A percentile compares a stretch with the other conserved stretches of the same genome.
Evolutionary conservation across 1,140 invertebrate genomes (phyloP).

Genomic region (Planococcus citri): DNA sequence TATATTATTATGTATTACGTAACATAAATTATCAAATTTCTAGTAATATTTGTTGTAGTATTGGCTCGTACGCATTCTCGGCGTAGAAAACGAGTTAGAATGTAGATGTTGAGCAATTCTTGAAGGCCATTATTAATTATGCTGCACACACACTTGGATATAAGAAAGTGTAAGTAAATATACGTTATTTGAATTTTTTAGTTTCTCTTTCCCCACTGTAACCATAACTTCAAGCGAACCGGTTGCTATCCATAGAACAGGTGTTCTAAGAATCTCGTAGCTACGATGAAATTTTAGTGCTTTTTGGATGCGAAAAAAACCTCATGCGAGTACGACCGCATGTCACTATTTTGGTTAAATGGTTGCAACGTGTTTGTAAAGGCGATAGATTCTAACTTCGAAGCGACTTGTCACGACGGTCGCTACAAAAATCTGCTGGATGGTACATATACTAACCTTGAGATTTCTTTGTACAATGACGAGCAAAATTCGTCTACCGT

Average conservation of each 20-base stretch:
- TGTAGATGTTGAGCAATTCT: slow-evolving; percentile 13
- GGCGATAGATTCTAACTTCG: no score
- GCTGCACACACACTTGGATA: not conserved
- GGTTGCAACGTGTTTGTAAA: no score
- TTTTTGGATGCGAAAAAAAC: not conserved
- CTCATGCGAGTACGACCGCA: no score
- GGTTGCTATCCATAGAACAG: not conserved
- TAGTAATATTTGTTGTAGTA: slow-evolving; percentile 9
- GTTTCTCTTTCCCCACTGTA: slow-evolving; percentile 12
- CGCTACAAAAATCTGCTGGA: no score
- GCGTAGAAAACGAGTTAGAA: slow-evolving; percentile 16
- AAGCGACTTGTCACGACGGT: no score
- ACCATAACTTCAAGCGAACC: not conserved
- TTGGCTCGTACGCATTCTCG: not conserved
- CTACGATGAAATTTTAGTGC: not conserved
- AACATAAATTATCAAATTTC: slow-evolving; percentile 8
- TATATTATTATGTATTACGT: not conserved
- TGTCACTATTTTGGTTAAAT: no score
- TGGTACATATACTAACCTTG: not conserved
- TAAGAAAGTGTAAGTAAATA: slow-evolving; percentile 20
- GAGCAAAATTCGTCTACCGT: not conserved
- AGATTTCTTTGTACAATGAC: not conserved
- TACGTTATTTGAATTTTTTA: slow-evolving; percentile 12
- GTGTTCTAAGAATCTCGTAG: not conserved
- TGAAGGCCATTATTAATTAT: slow-evolving; percentile 17